Percentiles rank a stretch among this genome's conserved stretches.
These are phyloP conservation scores for Typhlichthys subterraneus DNA, from an alignment of 2,797 vertebrate species.

Conservation along the genomic window DNA sequence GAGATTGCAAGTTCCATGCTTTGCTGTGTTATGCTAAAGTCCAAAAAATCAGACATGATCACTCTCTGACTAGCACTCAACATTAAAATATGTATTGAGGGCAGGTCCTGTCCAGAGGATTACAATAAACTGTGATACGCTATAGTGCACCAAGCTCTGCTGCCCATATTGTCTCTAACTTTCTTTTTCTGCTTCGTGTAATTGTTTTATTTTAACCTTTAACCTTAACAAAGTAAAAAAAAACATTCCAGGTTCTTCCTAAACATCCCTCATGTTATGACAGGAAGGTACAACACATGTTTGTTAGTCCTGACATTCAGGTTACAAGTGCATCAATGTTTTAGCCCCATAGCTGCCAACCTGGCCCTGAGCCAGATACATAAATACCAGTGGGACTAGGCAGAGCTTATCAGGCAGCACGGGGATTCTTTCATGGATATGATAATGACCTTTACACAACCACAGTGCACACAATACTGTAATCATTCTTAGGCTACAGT, in stretches of 20 bases:
- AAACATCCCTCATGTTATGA: slow-evolving; percentile 4
- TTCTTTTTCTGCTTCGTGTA: neutral
- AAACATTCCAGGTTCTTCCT: neutral
- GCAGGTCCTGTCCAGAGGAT: too few species aligned
- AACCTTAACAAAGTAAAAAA: neutral
- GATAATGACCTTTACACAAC: slow-evolving; percentile 28
- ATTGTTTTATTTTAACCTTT: neutral
- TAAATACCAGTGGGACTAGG: slow-evolving; percentile 36
- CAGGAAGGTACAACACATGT: neutral
- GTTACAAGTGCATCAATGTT: neutral
- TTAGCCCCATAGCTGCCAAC: neutral
- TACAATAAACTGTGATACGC: too few species aligned
- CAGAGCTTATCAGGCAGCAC: slow-evolving; percentile 39
- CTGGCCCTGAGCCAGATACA: slow-evolving; percentile 22
- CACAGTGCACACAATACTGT: slow-evolving; percentile 8
- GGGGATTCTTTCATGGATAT: slow-evolving; percentile 37
- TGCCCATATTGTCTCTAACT: neutral
- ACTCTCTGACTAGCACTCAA: too few species aligned
- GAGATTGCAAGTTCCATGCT: neutral
- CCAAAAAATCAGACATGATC: too few species aligned
- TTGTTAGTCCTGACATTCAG: neutral
- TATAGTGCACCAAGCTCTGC: too few species aligned
- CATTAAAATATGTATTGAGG: too few species aligned
- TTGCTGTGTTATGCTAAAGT: too few species aligned
- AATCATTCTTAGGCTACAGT: slow-evolving; percentile 39